Evolutionary conservation across 2,113 vertebrate species (phyloP), one percentile per base, ranked within the genome.

Genomic region (Phaethon lepturus): DNA sequence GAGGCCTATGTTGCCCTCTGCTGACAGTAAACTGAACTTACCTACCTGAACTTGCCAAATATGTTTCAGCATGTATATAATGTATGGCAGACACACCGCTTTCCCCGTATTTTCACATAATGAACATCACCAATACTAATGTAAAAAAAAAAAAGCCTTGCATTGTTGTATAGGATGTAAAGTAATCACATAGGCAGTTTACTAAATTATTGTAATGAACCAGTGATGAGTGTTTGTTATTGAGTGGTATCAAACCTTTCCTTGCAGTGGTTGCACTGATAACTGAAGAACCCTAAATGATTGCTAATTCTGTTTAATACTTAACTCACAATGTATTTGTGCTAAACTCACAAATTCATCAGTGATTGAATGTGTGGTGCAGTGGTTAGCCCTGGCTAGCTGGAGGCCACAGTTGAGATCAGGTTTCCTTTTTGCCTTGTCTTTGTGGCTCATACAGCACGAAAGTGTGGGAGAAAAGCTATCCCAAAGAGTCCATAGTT

Each of bases 311-410:
- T 71, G 31, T 45, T 64, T 76, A 62, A 4, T 79, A 40, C 7
- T 62, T 44, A 55, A 60, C 19, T 74, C 2, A 4, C 23, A 11
- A 17, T 17, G 8, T 67, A 13, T 91, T 69, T 78, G 26, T 78
- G 56, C 29, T 64, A 58, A 52, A 22, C 20, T 50, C 11, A 11
- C 1, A 1, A 76, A 42, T 80, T 17, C 19, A 9, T 49, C 23
- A 29, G 12, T 44, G 33, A 24, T 1, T 24, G 20, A 63, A 33
- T 0, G 0, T 0, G 1, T 44, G n/a, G 38, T 59, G 3, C 8
- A 20, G 1, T 47, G 35, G 31, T 44, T 53, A 59, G 56, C 13
- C 8, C 31, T 68, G 45, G 14, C 45, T 45, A 45, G 45, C 45
- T 45, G 45, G 45, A 45, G 45, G 45, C 45, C 45, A 45, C 15